A percentile compares a stretch with the other conserved stretches of the same genome.
Conservation (phyloP, 2,888 invertebrate species). For the Didymodactylos carnosus region DNA sequence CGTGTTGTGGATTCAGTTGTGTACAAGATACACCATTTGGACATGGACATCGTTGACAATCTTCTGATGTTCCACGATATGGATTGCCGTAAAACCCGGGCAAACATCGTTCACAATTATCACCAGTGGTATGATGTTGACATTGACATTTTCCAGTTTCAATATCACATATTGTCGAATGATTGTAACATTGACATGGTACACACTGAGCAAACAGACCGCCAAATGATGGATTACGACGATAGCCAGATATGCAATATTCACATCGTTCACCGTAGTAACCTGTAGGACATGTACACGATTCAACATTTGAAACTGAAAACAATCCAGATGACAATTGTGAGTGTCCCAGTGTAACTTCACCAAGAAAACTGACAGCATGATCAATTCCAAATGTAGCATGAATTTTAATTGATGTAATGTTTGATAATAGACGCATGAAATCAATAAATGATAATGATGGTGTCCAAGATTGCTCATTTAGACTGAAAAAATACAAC, state of each 20-base stretch:
- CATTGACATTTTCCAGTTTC: constrained; percentile 86
- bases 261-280: constrained; percentile 82
- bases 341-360: not conserved
- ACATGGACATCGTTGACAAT: constrained; percentile 79
- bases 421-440: constrained; percentile 70
- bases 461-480: constrained; percentile 90
- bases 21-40: constrained; percentile 76
- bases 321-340: constrained; percentile 50
- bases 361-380: constrained; percentile 20
- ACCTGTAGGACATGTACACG: constrained; percentile 54
- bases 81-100: constrained; percentile 89
- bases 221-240: constrained; percentile 70
- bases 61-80: constrained; percentile 54
- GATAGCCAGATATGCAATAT: constrained; percentile 79
- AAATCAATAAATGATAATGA: constrained; percentile 64
- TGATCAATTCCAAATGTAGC: constrained; percentile 69
- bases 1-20: constrained; percentile 34
- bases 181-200: constrained; percentile 85
- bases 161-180: constrained; percentile 82
- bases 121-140: constrained; percentile 78
- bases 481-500: constrained; percentile 41
- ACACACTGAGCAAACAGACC: constrained; percentile 82
- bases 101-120: constrained; percentile 68
- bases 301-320: constrained; percentile 67
- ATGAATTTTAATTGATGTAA: constrained; percentile 77